Evolutionary conservation across 2,888 invertebrate genomes (phyloP).

Genomic region (Pinctada fucata): DNA sequence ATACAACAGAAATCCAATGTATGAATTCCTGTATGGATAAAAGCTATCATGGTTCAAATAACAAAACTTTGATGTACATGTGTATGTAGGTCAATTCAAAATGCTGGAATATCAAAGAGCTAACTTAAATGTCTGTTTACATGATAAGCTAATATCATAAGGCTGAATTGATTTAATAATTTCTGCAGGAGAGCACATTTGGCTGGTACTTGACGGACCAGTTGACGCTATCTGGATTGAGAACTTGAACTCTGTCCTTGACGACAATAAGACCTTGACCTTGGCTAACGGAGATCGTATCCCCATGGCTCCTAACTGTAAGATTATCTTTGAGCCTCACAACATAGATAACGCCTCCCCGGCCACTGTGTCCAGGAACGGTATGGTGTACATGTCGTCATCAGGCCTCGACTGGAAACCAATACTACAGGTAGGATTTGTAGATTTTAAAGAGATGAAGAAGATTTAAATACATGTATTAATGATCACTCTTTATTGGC

Average conservation of each 20-base stretch:
- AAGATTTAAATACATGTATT: background rate
- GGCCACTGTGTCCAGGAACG: slow-evolving; percentile 95
- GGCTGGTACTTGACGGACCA: slow-evolving; percentile 85
- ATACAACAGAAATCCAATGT: too few relatives aligned
- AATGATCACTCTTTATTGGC: background rate
- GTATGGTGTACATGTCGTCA: slow-evolving; percentile 93
- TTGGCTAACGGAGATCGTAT: slow-evolving; percentile 95
- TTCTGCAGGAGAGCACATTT: slow-evolving; percentile 87
- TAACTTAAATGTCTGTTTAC: too few relatives aligned
- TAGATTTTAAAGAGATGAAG: background rate
- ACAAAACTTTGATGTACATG: too few relatives aligned
- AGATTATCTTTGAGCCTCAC: slow-evolving; percentile 97
- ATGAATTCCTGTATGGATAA: too few relatives aligned
- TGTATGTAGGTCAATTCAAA: too few relatives aligned
- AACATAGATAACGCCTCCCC: slow-evolving; percentile 98
- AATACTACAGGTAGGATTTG: slow-evolving; percentile 84
- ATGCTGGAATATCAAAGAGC: too few relatives aligned
- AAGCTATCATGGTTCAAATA: too few relatives aligned
- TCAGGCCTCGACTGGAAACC: slow-evolving; percentile 96
- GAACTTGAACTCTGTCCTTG: slow-evolving; percentile 77
- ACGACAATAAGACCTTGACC: slow-evolving; percentile 81
- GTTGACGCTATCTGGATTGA: slow-evolving; percentile 78
- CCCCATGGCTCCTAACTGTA: slow-evolving; percentile 94
- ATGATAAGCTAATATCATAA: too few relatives aligned
- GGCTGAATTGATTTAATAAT: background rate